These are phyloP conservation scores for Pseudocheirus occidentalis DNA, from an alignment of 2,797 vertebrate genomes.

Conservation along the genomic window DNA sequence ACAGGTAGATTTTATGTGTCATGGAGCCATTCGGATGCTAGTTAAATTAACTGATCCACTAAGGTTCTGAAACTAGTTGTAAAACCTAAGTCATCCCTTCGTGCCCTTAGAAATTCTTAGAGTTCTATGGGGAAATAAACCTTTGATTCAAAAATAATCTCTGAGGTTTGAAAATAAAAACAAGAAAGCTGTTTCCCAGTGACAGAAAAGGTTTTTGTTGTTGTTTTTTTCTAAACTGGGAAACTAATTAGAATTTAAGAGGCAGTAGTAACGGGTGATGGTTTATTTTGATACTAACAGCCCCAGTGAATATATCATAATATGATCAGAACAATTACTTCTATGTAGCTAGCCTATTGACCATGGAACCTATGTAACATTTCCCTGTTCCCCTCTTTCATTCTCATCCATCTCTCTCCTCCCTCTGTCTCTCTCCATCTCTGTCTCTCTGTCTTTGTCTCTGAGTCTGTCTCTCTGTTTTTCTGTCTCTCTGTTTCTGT, in stretches of 20 bases:
- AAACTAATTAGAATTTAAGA: background rate
- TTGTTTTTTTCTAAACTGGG: background rate
- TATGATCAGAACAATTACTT: background rate
- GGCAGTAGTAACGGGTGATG: background rate
- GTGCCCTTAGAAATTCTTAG: background rate
- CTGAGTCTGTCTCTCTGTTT: too few species aligned
- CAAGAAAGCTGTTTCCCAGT: background rate
- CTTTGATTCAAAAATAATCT: slow-evolving; percentile 42
- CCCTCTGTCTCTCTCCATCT: background rate
- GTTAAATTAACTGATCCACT: background rate
- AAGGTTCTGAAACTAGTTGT: background rate
- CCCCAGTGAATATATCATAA: background rate
- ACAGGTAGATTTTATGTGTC: background rate
- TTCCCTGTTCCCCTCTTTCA: background rate
- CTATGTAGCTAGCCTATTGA: background rate
- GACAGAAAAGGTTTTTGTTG: background rate
- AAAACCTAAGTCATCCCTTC: background rate
- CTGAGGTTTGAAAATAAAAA: slow-evolving; percentile 50
- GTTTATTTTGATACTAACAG: rapidly evolving
- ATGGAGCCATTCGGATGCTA: background rate
- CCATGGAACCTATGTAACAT: background rate
- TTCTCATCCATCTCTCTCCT: too few species aligned
- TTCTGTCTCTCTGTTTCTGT: too few species aligned
- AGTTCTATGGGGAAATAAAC: background rate
- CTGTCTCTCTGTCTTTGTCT: too few species aligned